A percentile compares a stretch with the other conserved stretches of the same genome.
Conservation (phyloP, 2,113 vertebrate genomes). For the Felis catus region F.catus_Fca126_mat1.0 CM031428.1:25416001-25416500, state of each 20-base stretch:
- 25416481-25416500: too few relatives aligned
- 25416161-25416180: background rate
- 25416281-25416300: background rate
- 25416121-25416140: constrained; percentile 15
- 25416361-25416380: too few relatives aligned
- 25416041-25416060: too few relatives aligned
- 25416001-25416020: too few relatives aligned
- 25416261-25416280: background rate
- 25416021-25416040: too few relatives aligned
- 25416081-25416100: background rate
- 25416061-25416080: too few relatives aligned
- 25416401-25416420: too few relatives aligned
- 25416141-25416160: constrained; percentile 4
- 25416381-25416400: too few relatives aligned
- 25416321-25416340: background rate
- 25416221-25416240: background rate
- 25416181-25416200: background rate
- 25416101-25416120: background rate
- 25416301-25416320: background rate
- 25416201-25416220: background rate
- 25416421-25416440: too few relatives aligned
- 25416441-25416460: too few relatives aligned
- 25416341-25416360: background rate
- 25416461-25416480: too few relatives aligned
- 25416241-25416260: too few relatives aligned